Percentiles rank a stretch among this genome's conserved stretches.
Evolutionary conservation across 2,797 vertebrate genomes (phyloP).

Genomic region (Pseudochirops corinnae): DNA sequence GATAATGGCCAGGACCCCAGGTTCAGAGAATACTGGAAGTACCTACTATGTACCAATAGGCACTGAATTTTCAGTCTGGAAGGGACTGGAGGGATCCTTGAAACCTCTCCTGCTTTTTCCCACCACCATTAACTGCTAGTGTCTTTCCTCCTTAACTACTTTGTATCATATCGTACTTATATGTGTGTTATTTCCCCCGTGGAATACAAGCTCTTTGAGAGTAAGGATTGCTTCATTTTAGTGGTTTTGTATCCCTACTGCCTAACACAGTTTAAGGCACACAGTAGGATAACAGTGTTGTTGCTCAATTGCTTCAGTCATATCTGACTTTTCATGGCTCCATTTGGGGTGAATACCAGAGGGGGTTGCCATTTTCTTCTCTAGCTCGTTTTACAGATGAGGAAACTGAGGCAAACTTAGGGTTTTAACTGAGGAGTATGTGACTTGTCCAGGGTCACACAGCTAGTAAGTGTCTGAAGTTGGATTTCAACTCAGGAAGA

Average conservation of each 20-base stretch:
- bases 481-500: neutral
- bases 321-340: neutral
- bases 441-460: slow-evolving; percentile 19
- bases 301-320: neutral
- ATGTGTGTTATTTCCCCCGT: neutral
- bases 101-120: neutral
- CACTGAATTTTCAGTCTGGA: neutral
- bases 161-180: neutral
- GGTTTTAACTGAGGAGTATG: neutral
- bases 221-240: neutral
- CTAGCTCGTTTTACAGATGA: neutral
- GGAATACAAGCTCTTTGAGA: neutral
- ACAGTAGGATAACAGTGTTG: neutral
- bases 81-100: neutral
- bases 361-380: neutral
- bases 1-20: neutral
- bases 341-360: neutral
- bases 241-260: neutral
- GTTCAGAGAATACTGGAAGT: neutral
- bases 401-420: slow-evolving; percentile 27
- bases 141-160: neutral
- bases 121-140: neutral
- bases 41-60: neutral
- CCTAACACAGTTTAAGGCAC: neutral
- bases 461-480: slow-evolving; percentile 7